These are phyloP conservation scores for Trisateles emortualis DNA, from an alignment of 2,888 invertebrate species.

Conservation along the genomic window DNA sequence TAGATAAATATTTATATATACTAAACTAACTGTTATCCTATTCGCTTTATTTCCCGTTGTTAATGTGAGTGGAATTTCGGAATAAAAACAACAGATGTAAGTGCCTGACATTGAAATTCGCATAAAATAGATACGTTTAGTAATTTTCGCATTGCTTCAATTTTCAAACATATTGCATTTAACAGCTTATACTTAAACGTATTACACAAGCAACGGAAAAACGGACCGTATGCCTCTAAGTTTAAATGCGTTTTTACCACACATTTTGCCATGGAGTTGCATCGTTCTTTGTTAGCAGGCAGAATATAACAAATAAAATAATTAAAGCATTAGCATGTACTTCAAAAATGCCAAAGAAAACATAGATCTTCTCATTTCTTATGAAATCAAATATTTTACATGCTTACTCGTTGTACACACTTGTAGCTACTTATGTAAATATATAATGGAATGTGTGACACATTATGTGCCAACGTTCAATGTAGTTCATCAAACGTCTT, in stretches of 20 bases:
- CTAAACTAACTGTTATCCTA: neutral
- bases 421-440: constrained; percentile 15
- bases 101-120: neutral
- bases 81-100: neutral
- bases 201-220: too few species aligned
- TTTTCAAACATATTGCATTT: neutral
- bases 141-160: neutral
- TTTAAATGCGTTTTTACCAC: too few species aligned
- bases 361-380: neutral
- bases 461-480: constrained; percentile 30
- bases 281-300: too few species aligned
- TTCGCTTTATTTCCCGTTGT: neutral
- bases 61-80: neutral
- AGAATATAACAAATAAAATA: neutral
- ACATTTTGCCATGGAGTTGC: too few species aligned
- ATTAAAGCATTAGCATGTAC: neutral
- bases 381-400: constrained; percentile 2
- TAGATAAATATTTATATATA: neutral
- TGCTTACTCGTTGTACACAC: neutral
- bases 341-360: neutral
- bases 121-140: neutral
- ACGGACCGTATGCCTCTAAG: too few species aligned
- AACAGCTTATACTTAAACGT: neutral
- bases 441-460: constrained; percentile 36
- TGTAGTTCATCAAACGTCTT: constrained; percentile 23